A percentile compares a stretch with the other conserved stretches of the same genome.
Evolutionary conservation across 2,797 vertebrate genomes (phyloP).

Genomic region (Centropyge bicolor): DNA sequence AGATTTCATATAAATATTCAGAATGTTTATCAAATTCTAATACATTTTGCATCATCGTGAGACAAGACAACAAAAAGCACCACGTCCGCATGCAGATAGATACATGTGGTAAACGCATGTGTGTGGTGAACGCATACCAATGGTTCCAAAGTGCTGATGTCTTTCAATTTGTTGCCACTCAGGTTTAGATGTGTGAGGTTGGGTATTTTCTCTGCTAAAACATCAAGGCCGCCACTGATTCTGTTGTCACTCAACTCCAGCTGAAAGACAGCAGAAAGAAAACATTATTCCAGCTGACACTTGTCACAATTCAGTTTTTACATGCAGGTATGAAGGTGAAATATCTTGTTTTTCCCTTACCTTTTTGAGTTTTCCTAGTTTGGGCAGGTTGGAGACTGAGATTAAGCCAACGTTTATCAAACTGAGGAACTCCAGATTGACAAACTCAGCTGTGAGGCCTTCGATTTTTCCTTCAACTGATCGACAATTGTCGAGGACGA

Average conservation of each 20-base stretch:
- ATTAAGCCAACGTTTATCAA: slow-evolving; percentile 94
- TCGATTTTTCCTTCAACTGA: slow-evolving; percentile 93
- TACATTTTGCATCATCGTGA: background rate
- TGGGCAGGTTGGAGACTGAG: slow-evolving; percentile 92
- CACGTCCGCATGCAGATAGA: background rate
- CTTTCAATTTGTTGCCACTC: slow-evolving; percentile 96
- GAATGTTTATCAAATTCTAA: background rate
- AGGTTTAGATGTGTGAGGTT: slow-evolving; percentile 95
- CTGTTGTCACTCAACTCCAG: slow-evolving; percentile 96
- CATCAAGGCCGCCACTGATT: slow-evolving; percentile 93
- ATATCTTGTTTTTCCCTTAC: slow-evolving; percentile 70
- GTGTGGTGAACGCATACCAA: slow-evolving; percentile 84
- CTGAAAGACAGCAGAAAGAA: slow-evolving; percentile 77
- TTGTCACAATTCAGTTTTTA: background rate
- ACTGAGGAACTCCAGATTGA: slow-evolving; percentile 95
- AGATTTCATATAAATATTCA: background rate
- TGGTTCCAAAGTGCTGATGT: slow-evolving; percentile 95
- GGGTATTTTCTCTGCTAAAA: slow-evolving; percentile 94
- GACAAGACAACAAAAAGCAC: background rate
- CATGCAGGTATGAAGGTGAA: background rate
- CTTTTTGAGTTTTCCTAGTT: slow-evolving; percentile 96
- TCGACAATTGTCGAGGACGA: slow-evolving; percentile 95
- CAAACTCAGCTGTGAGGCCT: slow-evolving; percentile 92
- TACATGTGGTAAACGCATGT: too few relatives aligned
- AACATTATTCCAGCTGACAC: slow-evolving; percentile 17